phyloP scores from a whole-genome alignment of 2,797 vertebrate genomes.

The Fringilla coelebs region DNA sequence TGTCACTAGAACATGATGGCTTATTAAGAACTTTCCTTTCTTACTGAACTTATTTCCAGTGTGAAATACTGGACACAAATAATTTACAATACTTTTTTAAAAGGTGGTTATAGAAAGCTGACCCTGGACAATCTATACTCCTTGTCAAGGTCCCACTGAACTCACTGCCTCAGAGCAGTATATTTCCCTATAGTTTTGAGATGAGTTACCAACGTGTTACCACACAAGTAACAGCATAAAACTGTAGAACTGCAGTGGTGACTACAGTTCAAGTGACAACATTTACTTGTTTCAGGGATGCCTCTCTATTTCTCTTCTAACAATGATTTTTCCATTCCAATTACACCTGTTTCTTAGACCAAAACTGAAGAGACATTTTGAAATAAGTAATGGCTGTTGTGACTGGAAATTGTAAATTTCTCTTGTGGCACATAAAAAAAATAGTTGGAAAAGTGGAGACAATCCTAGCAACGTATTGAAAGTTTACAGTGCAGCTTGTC shows the following conservation, averaged over 20 bases:
- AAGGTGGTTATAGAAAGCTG: neutral
- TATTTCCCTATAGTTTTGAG: neutral
- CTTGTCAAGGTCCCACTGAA: neutral
- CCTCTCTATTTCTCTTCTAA: neutral
- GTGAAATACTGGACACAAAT: neutral
- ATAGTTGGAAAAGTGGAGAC: neutral
- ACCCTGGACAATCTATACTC: neutral
- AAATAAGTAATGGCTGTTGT: neutral
- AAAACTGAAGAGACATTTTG: neutral
- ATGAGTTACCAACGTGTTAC: neutral
- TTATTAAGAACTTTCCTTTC: neutral
- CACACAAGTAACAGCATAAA: neutral
- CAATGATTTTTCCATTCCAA: neutral
- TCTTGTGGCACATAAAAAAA: accelerated
- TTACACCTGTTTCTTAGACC: neutral
- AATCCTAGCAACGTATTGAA: neutral
- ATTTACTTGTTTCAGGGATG: neutral
- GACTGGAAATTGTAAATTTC: neutral
- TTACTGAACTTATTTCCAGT: neutral
- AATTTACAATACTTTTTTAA: neutral
- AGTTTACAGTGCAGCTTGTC: neutral
- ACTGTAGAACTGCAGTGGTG: neutral
- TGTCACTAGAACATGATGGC: neutral
- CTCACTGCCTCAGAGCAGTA: neutral
- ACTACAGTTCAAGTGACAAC: neutral